These are phyloP conservation scores for Antheraea assamensis DNA, from an alignment of 2,888 invertebrate species.

Conservation along the genomic window DNA sequence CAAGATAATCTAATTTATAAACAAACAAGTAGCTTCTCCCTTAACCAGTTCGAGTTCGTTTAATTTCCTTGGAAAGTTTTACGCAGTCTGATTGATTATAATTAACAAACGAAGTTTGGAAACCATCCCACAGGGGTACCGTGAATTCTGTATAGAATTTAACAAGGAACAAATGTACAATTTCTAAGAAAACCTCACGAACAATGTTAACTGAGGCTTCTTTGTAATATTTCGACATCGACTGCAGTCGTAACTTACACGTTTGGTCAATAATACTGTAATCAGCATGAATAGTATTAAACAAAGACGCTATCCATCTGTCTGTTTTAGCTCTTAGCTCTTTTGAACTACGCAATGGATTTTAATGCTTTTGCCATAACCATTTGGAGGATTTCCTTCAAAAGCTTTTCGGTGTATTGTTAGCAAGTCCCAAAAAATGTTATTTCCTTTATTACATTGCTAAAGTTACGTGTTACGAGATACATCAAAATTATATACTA, in stretches of 20 bases:
- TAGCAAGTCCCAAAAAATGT: no score
- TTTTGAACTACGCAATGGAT: no score
- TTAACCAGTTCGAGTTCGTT: not conserved
- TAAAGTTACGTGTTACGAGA: no score
- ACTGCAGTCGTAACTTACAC: constrained; percentile 41
- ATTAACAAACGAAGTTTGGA: constrained; percentile 16
- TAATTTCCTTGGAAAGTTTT: constrained; percentile 12
- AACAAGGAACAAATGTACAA: constrained; percentile 30
- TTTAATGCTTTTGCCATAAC: no score
- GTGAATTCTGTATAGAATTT: not conserved
- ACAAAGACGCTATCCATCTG: no score
- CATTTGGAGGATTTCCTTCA: no score
- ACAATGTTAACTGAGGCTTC: constrained; percentile 45
- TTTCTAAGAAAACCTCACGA: constrained; percentile 36
- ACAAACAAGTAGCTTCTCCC: constrained; percentile 7
- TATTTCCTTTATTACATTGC: no score
- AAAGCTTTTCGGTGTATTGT: no score
- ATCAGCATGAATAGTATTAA: not conserved
- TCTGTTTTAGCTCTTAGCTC: no score
- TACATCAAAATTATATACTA: no score
- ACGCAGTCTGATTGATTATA: constrained; percentile 15
- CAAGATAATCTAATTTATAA: constrained; percentile 6
- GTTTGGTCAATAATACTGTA: constrained; percentile 28
- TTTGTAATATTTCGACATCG: constrained; percentile 37
- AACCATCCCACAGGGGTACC: constrained; percentile 5